phyloP scores from a whole-genome alignment of 2,797 vertebrate genomes.

The Mus minutoides region DNA sequence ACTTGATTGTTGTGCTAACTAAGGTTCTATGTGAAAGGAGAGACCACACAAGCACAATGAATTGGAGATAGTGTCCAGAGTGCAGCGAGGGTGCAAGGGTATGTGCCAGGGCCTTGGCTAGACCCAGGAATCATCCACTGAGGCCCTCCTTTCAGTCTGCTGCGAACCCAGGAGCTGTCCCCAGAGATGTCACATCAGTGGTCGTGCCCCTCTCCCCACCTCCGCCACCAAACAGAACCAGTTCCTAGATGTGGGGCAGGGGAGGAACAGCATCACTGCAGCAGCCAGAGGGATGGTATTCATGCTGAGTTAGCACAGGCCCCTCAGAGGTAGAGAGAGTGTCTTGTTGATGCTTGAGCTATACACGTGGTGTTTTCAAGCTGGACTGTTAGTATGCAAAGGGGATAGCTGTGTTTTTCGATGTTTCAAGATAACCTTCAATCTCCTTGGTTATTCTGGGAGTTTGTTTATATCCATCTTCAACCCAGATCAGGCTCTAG shows the following conservation, averaged over 20 bases:
- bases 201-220: neutral
- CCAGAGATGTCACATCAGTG: neutral
- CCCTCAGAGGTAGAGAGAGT: neutral
- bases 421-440: neutral
- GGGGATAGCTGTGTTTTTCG: neutral
- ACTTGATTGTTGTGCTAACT: constrained; percentile 13
- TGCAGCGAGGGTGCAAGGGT: neutral
- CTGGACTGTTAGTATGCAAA: neutral
- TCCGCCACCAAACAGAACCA: neutral
- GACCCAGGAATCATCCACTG: neutral
- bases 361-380: neutral
- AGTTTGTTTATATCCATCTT: neutral
- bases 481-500: neutral
- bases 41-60: neutral
- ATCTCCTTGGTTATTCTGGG: neutral
- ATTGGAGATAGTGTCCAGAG: neutral
- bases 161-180: neutral
- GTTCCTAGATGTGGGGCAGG: neutral
- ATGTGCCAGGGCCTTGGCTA: neutral
- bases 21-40: neutral
- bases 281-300: neutral
- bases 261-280: neutral
- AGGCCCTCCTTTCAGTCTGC: constrained; percentile 2
- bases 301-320: neutral
- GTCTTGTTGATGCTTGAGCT: neutral